These are phyloP conservation scores for Stigmatopora argus DNA, from an alignment of 2,113 vertebrate species.

Conservation along the genomic window DNA sequence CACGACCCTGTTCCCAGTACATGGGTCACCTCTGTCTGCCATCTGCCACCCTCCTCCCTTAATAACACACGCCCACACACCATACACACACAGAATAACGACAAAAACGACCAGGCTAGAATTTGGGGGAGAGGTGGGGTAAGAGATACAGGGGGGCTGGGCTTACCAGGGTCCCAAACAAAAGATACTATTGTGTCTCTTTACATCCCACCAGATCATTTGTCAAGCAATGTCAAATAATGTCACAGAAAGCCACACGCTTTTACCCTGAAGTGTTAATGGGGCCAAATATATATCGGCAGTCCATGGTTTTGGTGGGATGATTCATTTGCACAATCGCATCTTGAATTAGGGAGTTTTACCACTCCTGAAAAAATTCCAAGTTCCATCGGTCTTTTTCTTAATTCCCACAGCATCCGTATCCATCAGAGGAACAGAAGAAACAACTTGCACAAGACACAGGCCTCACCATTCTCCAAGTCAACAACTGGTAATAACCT, in stretches of 20 bases:
- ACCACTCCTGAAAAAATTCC: neutral
- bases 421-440: slow-evolving; percentile 72
- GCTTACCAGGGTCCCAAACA: slow-evolving; percentile 43
- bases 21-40: slow-evolving; percentile 83
- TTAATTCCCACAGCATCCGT: slow-evolving; percentile 51
- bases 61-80: slow-evolving; percentile 54
- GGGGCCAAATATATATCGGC: slow-evolving; percentile 20
- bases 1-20: slow-evolving; percentile 73
- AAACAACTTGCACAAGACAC: slow-evolving; percentile 72
- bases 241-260: slow-evolving; percentile 52
- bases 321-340: neutral
- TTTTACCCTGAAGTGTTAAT: slow-evolving; percentile 32
- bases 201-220: slow-evolving; percentile 52
- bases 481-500: slow-evolving; percentile 68
- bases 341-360: neutral
- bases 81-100: slow-evolving; percentile 28
- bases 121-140: slow-evolving; percentile 8
- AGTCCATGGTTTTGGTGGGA: slow-evolving; percentile 2
- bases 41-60: slow-evolving; percentile 78
- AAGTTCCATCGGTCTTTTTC: neutral
- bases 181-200: slow-evolving; percentile 55
- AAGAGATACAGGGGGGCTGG: slow-evolving; percentile 18
- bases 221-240: slow-evolving; percentile 59
- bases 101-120: neutral
- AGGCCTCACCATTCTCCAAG: slow-evolving; percentile 70